Conservation (phyloP, 2,888 invertebrate genomes). For the Scaptomyza reducta region DNA sequence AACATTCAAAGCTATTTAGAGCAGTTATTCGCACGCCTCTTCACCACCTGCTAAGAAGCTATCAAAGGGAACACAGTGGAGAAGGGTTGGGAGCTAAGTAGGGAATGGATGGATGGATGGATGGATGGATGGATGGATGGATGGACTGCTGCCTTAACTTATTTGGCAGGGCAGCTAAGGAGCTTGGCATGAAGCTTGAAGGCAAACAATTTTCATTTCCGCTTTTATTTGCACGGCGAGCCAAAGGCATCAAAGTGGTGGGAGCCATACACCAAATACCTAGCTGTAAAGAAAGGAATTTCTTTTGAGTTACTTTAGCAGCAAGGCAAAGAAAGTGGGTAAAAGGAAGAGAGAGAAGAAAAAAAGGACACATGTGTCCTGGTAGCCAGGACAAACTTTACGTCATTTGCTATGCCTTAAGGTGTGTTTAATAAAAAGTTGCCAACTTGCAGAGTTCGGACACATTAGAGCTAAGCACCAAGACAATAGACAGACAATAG, state of each 20-base stretch:
- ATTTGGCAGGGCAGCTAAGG: slow-evolving; percentile 39
- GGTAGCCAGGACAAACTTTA: slow-evolving; percentile 61
- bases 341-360: not conserved
- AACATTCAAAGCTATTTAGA: slow-evolving; percentile 69
- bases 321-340: slow-evolving; percentile 7
- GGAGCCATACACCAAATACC: slow-evolving; percentile 37
- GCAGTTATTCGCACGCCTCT: slow-evolving; percentile 49
- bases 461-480: slow-evolving; percentile 44
- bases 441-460: slow-evolving; percentile 53
- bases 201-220: slow-evolving; percentile 71
- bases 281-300: slow-evolving; percentile 60
- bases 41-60: slow-evolving; percentile 35
- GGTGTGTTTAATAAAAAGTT: slow-evolving; percentile 78
- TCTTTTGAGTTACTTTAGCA: slow-evolving; percentile 69
- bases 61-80: slow-evolving; percentile 44
- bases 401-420: slow-evolving; percentile 72
- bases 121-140: not conserved
- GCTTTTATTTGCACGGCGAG: slow-evolving; percentile 61
- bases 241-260: slow-evolving; percentile 44
- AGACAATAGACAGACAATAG: slow-evolving; percentile 64
- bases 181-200: slow-evolving; percentile 38
- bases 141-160: slow-evolving; percentile 54
- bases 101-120: no score
- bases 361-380: slow-evolving; percentile 60
- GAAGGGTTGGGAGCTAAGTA: not conserved